Conservation (phyloP, 2,113 vertebrate species). For the Anhinga anhinga region DNA sequence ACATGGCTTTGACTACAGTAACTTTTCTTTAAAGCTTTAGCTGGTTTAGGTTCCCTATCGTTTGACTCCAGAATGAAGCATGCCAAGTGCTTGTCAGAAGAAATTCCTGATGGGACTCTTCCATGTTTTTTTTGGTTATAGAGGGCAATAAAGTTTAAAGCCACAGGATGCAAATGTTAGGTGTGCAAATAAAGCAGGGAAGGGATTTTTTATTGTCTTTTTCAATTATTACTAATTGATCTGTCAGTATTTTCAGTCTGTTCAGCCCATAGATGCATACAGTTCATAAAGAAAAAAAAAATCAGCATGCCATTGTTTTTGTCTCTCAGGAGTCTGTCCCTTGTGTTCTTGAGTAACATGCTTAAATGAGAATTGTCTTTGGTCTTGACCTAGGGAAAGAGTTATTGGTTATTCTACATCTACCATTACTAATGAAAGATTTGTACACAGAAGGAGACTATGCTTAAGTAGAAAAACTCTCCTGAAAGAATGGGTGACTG, state of each 20-base stretch:
- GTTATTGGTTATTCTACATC: neutral
- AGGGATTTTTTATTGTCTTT: neutral
- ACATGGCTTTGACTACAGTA: neutral
- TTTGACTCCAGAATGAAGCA: neutral
- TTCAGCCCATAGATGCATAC: neutral
- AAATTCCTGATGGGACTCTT: neutral
- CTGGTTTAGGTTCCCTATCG: neutral
- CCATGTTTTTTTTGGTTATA: neutral
- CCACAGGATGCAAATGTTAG: neutral
- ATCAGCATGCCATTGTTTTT: neutral
- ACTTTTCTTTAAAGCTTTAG: neutral
- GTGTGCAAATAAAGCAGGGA: neutral
- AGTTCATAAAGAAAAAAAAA: neutral
- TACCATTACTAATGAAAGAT: neutral
- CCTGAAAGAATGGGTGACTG: neutral
- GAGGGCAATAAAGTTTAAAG: neutral
- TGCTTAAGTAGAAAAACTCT: neutral
- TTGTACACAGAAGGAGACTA: neutral
- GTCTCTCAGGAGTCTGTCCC: neutral
- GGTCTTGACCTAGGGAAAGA: neutral
- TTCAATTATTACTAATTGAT: neutral
- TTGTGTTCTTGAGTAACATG: neutral
- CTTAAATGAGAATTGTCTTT: neutral
- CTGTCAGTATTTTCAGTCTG: neutral
- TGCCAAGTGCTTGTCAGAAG: neutral